Conservation (phyloP, 2,797 vertebrate genomes). For the Channa striata region DNA sequence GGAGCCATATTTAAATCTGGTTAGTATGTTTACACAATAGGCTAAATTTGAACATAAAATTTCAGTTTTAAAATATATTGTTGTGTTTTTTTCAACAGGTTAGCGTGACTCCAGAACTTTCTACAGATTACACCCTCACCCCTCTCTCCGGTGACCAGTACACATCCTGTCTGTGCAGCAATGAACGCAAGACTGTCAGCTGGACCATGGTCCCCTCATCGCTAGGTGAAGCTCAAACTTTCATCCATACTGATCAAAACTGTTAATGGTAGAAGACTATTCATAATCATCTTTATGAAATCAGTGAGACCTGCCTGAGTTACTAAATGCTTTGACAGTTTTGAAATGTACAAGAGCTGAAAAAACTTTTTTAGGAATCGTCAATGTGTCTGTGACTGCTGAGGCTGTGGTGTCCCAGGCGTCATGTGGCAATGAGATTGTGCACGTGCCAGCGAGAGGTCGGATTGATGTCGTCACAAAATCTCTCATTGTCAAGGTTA, state of each 20-base stretch:
- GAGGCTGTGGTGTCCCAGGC: conserved; percentile 74
- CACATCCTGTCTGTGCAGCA: conserved; percentile 77
- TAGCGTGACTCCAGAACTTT: conserved; percentile 57
- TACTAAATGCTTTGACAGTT: neutral
- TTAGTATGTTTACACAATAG: no score
- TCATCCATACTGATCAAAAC: no score
- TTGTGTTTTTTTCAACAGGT: conserved; percentile 62
- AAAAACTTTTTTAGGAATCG: conserved; percentile 70
- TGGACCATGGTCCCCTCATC: conserved; percentile 71
- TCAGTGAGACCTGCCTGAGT: neutral
- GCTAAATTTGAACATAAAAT: no score
- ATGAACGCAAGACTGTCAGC: conserved; percentile 70
- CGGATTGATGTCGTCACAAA: conserved; percentile 77
- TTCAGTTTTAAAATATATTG: no score
- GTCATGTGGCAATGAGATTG: conserved; percentile 78
- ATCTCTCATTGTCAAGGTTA: conserved; percentile 78
- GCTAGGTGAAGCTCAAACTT: conserved; percentile 64
- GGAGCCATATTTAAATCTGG: no score
- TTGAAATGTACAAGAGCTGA: no score
- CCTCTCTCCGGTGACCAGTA: conserved; percentile 48
- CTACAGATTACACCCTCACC: conserved; percentile 68
- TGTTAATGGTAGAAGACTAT: no score
- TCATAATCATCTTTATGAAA: neutral
- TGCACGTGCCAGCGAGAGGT: conserved; percentile 79
- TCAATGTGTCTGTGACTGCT: conserved; percentile 84